Percentiles rank a stretch among this genome's conserved stretches.
Conservation (phyloP, 1,140 invertebrate species). For the Pomacea maculata region DNA sequence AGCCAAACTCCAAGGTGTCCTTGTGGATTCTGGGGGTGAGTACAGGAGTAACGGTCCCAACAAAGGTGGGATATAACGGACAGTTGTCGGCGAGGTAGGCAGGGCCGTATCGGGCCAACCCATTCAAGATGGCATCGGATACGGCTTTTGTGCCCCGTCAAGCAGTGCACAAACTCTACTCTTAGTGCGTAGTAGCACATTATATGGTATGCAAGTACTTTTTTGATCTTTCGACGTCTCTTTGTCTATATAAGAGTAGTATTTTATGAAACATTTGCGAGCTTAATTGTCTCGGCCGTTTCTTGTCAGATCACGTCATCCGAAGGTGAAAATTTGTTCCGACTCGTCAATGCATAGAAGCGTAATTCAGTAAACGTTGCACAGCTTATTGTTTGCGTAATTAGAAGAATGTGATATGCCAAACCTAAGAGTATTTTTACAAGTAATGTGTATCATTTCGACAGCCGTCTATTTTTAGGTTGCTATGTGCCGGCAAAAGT, state of each 20-base stretch:
- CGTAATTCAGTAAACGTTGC: background rate
- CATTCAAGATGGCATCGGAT: constrained; percentile 24
- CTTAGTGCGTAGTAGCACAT: background rate
- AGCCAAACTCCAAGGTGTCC: constrained; percentile 56
- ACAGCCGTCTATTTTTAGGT: too few species aligned
- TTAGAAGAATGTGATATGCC: too few species aligned
- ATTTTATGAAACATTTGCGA: background rate
- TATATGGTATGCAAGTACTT: background rate
- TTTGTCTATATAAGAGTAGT: background rate
- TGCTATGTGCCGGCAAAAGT: too few species aligned
- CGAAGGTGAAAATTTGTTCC: constrained; percentile 7
- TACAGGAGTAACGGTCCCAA: background rate
- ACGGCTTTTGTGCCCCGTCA: constrained; percentile 6
- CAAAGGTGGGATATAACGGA: constrained; percentile 11
- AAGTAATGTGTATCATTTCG: too few species aligned
- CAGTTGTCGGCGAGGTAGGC: constrained; percentile 23
- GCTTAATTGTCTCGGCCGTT: background rate
- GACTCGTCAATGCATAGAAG: background rate
- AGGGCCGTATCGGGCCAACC: constrained; percentile 21
- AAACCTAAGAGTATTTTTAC: too few species aligned
- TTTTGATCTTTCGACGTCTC: background rate
- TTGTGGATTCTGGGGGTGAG: constrained; percentile 64
- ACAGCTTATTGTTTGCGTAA: background rate
- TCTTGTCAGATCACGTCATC: constrained; percentile 15
- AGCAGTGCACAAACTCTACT: constrained; percentile 6